Base-by-base conservation (phyloP, 2,888 invertebrate genomes). In the Camponotus fellah region DNA sequence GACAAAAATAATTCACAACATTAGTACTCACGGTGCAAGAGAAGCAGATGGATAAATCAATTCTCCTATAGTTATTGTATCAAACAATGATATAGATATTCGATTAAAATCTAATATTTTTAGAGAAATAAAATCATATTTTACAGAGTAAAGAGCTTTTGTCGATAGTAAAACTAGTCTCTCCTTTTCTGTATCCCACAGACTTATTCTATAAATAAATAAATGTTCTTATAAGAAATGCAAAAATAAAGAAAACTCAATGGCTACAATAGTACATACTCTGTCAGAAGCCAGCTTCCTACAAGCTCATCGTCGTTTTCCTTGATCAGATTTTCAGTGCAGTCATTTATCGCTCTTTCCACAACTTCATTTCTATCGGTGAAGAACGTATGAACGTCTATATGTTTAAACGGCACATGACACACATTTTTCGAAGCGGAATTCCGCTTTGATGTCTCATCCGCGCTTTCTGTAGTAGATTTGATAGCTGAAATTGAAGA, bases 111-210 rank as follows among this genome's bases (percentile, higher is more conserved):
- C 97, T 82, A 97, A 94, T 87, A 97, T 96, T 91, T 97, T 97
- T 94, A 97, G 95, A 0, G 97, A 97, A 91, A 98, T 98, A 94
- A 98, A 98, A 95, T 98, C 98, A 94, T 97, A 98, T 93, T 98
- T 98, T 83, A 97, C 96, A 9, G 97, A 96, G 92, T 98, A 96
- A 43, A 98, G 95, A 58, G 97, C 96, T 90, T 97, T 96, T n/a
- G 97, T 96, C 3, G 97, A 97, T 37, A 98, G 95, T 17, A 98
- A 94, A 2, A 98, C 95, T 58, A 98, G 96, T 72, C 98, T 96
- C 94, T 98, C 98, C 91, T 97, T 97, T 93, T 98, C 98, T 92
- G 97, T 97, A 93, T 98, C 98, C 98, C 98, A 98, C 86, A 98
- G 96, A 91, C 97, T 98, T 91, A 98, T 98, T 94, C 98, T 98